These are phyloP conservation scores for Bombus polaris DNA, from an alignment of 1,140 invertebrate genomes.

Conservation along the genomic window DNA sequence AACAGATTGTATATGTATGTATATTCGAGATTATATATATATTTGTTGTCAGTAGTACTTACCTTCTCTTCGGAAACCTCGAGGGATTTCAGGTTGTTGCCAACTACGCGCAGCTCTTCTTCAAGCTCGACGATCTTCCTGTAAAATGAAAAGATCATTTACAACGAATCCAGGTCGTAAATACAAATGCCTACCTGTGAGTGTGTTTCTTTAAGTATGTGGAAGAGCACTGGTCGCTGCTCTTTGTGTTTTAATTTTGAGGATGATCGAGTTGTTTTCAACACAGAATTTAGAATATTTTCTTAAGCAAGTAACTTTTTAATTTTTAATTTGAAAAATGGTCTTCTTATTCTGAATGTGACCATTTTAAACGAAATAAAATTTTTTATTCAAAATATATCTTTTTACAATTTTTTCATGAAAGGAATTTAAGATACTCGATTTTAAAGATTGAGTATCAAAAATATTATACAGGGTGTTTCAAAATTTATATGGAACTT, in stretches of 20 bases:
- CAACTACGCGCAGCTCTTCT: slow-evolving; percentile 99
- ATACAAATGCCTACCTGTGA: slow-evolving; percentile 32
- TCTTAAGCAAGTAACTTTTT: too few species aligned
- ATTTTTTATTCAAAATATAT: not conserved
- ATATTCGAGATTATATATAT: slow-evolving; percentile 14
- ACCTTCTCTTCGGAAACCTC: slow-evolving; percentile 99
- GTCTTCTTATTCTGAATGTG: not conserved
- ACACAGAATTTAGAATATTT: not conserved
- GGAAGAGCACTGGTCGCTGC: slow-evolving; percentile 10
- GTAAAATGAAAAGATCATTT: slow-evolving; percentile 81
- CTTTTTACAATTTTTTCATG: not conserved
- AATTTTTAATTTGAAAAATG: too few species aligned
- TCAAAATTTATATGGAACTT: too few species aligned
- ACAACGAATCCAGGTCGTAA: not conserved
- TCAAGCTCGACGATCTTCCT: slow-evolving; percentile 99
- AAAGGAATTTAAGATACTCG: not conserved
- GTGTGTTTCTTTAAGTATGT: not conserved
- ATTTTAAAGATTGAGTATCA: not conserved
- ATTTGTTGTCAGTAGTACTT: slow-evolving; percentile 73
- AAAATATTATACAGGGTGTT: not conserved
- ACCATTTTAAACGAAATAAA: not conserved
- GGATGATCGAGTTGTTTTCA: not conserved
- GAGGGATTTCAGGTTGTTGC: slow-evolving; percentile 99
- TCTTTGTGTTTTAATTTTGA: not conserved
- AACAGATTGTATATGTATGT: slow-evolving; percentile 22